Conservation (phyloP, 92 coral and sea anemone species). For the Porites rus region DNA sequence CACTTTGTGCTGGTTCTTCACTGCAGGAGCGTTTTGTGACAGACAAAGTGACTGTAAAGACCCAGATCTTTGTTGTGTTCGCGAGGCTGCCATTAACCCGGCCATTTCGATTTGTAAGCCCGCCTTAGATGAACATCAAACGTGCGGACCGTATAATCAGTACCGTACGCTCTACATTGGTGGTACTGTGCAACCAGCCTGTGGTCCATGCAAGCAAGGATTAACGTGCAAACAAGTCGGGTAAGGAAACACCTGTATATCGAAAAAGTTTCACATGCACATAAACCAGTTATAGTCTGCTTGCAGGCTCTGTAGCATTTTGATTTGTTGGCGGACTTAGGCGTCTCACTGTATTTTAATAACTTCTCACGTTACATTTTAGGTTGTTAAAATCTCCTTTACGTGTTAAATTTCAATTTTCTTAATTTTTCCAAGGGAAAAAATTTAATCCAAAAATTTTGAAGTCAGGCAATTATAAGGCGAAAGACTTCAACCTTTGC, state of each 20-base stretch:
- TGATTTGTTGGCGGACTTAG: no score
- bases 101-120: constrained; percentile 99
- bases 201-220: constrained; percentile 97
- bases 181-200: constrained; percentile 98
- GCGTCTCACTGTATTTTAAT: no score
- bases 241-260: constrained; percentile 58
- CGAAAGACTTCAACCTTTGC: no score
- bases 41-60: constrained; percentile 98
- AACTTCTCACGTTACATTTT: no score
- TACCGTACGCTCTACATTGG: constrained; percentile 96
- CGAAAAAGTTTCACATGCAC: no score
- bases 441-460: no score
- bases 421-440: no score
- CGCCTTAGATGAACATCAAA: constrained; percentile 94
- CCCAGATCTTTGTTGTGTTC: constrained; percentile 95
- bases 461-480: no score
- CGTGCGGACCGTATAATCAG: constrained; percentile 98
- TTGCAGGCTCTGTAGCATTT: no score
- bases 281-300: no score
- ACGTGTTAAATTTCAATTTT: no score
- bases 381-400: no score
- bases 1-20: not conserved
- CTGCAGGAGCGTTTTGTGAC: constrained; percentile 95
- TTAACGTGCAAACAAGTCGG: constrained; percentile 99
- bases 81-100: constrained; percentile 99